These are phyloP conservation scores for Grus americana DNA, from an alignment of 2,113 vertebrate species.

Conservation along the genomic window DNA sequence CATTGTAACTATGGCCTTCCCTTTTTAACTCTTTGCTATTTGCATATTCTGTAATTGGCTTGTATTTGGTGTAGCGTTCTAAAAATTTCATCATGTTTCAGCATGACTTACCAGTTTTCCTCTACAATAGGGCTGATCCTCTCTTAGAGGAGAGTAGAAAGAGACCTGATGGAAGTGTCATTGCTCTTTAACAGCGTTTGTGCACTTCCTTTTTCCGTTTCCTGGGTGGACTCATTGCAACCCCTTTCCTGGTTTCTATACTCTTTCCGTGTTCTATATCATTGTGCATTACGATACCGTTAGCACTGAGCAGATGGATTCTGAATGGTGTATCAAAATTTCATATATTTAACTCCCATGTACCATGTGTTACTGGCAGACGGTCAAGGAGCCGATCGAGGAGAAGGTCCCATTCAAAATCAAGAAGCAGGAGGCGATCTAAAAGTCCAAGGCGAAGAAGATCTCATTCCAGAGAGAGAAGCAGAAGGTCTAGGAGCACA, in stretches of 20 bases:
- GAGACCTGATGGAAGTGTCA: not conserved
- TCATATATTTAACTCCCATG: accelerated
- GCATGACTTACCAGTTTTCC: not conserved
- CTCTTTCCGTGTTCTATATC: not conserved
- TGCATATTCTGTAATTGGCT: not conserved
- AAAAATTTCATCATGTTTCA: accelerated
- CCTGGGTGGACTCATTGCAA: accelerated
- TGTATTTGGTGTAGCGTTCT: not conserved
- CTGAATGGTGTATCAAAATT: accelerated
- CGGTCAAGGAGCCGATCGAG: conserved; percentile 92
- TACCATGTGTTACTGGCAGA: conserved; percentile 52
- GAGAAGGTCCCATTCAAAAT: conserved; percentile 89
- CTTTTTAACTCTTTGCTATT: not conserved
- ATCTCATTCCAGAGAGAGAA: conserved; percentile 89
- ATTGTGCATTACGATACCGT: accelerated
- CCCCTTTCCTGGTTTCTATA: not conserved
- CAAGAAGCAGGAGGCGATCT: conserved; percentile 89
- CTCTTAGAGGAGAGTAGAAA: no score
- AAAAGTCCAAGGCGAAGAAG: conserved; percentile 91
- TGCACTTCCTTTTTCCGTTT: not conserved
- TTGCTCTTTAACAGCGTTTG: not conserved
- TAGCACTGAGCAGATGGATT: not conserved
- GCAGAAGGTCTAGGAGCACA: conserved; percentile 83
- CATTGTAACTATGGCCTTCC: not conserved
- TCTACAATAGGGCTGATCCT: not conserved